phyloP scores from a whole-genome alignment of 2,888 invertebrate genomes.

The Priocnemis perturbator region DNA sequence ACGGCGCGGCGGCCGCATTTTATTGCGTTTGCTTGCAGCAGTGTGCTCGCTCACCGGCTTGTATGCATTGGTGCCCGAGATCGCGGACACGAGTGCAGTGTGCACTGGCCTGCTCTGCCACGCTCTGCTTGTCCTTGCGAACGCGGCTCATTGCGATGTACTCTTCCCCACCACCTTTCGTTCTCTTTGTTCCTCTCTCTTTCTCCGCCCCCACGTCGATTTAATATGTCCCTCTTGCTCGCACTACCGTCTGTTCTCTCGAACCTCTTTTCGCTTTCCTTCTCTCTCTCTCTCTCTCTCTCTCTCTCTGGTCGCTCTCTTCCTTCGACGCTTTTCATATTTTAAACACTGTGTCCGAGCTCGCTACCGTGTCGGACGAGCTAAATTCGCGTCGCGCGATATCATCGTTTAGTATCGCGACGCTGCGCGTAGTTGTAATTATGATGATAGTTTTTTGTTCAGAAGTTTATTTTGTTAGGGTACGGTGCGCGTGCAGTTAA shows the following conservation, averaged over 20 bases:
- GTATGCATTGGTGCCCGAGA: conserved; percentile 58
- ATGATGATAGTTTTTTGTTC: no score
- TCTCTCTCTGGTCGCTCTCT: background rate
- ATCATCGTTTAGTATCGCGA: no score
- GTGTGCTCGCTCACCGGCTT: background rate
- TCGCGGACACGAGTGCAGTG: conserved; percentile 12
- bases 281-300: background rate
- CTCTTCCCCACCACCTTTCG: conserved; percentile 15
- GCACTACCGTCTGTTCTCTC: conserved; percentile 16
- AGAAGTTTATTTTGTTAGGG: no score
- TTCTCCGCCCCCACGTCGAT: conserved; percentile 62
- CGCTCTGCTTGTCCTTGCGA: conserved; percentile 69
- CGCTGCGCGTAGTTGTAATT: no score
- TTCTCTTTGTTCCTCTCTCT: conserved; percentile 64
- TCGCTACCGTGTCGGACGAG: no score
- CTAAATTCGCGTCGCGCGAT: no score
- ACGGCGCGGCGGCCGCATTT: conserved; percentile 30
- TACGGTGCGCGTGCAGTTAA: no score
- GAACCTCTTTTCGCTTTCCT: background rate
- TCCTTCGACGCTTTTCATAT: conserved; percentile 8
- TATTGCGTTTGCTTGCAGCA: conserved; percentile 15
- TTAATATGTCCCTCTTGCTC: conserved; percentile 47
- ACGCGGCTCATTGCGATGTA: conserved; percentile 61
- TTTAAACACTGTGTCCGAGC: no score
- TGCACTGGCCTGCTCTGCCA: conserved; percentile 64